Percentiles rank a stretch among this genome's conserved stretches.
phyloP scores from a whole-genome alignment of 2,113 vertebrate species.

The Aptenodytes patagonicus region DNA sequence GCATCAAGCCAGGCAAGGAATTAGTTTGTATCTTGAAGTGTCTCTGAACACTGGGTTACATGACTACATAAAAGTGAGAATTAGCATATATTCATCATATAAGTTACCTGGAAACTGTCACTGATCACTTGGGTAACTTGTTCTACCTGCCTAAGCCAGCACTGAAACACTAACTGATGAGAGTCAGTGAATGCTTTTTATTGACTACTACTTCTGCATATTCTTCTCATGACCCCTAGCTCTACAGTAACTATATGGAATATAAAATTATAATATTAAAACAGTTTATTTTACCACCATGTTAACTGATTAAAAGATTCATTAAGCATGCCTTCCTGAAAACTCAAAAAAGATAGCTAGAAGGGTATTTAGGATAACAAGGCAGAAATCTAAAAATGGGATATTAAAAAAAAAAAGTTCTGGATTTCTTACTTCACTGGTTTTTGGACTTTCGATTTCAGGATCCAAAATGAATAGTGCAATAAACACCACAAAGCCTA shows the following conservation, averaged over 20 bases:
- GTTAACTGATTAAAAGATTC: neutral
- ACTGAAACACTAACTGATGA: neutral
- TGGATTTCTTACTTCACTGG: neutral
- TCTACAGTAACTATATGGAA: neutral
- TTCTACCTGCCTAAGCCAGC: neutral
- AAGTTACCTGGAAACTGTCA: neutral
- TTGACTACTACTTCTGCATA: neutral
- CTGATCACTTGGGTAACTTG: neutral
- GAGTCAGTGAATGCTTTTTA: neutral
- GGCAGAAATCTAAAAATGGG: neutral
- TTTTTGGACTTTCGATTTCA: neutral
- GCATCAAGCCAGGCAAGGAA: neutral
- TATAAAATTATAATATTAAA: neutral
- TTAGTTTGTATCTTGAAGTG: neutral
- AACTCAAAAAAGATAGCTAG: neutral
- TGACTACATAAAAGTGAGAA: neutral
- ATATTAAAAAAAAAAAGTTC: neutral
- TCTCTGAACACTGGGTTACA: neutral
- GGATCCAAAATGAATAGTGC: neutral
- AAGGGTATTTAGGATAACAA: neutral
- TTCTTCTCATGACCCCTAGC: neutral
- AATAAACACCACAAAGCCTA: neutral
- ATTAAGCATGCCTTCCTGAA: neutral
- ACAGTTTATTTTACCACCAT: neutral
- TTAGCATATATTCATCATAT: neutral